Evolutionary conservation across 2,888 invertebrate species (phyloP), one percentile per base, ranked within the genome.

Genomic region (Mellilla xanthometata): DNA sequence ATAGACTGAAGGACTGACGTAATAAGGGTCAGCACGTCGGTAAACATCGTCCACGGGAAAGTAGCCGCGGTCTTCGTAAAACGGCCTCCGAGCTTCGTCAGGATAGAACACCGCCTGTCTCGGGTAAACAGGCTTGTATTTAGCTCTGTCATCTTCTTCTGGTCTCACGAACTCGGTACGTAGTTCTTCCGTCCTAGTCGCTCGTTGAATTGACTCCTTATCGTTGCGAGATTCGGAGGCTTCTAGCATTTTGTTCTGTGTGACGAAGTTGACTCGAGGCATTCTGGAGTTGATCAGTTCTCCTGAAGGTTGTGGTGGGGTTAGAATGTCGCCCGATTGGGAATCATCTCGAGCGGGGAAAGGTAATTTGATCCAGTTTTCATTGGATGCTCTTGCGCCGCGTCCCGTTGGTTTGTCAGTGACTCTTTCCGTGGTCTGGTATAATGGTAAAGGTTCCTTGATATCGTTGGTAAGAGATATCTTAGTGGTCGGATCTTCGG

Each of bases 211-310:
- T 10, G 85, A 74, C 59, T 90, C 90, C 58, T 89, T 88, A 44
- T 90, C 88, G 59, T 88, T 85, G 32, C 90, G 78, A 3, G 88
- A 88, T 69, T 90, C 90, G 0, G 90, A 85, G 8, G 89, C 72
- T 62, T 90, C 88, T 12, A 90, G 58, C 1, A 72, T 70, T 79
- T 91, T 91, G 52, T 92, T 91, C 65, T 93, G 93, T 0, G 93
- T 93, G 8, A 93, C 92, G 58, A 93, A 93, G 70, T 93, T 92
- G 1, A 93, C 92, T 58, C 93, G 75, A 0, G 93, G 93, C 76
- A 93, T 92, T 57, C 93, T 77, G 2, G 92, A 87, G 62, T 89
- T 91, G 12, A 90, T 82, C 1, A 91, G 77, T 11, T 92, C 92
- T 44, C 90, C 91, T 2, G 89, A 89, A 3, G 90, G 86, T 56